A percentile compares a stretch with the other conserved stretches of the same genome.
These are phyloP conservation scores for Bruchidius siliquastri DNA, from an alignment of 2,888 invertebrate species.

Conservation along the genomic window DNA sequence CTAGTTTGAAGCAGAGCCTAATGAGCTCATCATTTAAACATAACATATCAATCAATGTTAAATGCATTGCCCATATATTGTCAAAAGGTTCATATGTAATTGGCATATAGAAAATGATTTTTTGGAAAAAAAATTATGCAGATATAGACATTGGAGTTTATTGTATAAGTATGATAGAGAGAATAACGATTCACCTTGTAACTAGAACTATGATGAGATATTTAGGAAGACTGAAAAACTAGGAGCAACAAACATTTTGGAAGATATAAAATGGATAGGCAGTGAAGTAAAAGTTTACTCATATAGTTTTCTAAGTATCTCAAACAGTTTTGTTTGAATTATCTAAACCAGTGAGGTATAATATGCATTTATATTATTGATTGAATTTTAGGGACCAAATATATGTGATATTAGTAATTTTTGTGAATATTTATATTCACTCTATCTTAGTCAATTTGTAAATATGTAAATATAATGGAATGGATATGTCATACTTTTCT, in stretches of 20 bases:
- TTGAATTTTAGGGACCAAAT: not conserved
- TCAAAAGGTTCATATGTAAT: too few relatives aligned
- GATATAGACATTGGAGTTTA: too few relatives aligned
- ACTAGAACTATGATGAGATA: not conserved
- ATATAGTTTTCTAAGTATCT: not conserved
- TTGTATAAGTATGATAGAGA: too few relatives aligned
- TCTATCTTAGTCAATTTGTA: not conserved
- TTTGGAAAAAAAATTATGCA: too few relatives aligned
- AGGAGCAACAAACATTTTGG: not conserved
- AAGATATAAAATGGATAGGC: too few relatives aligned
- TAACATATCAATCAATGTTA: too few relatives aligned
- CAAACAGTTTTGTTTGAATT: not conserved
- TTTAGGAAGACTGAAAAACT: not conserved
- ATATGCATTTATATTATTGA: not conserved
- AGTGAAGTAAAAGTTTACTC: not conserved
- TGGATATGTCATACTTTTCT: not conserved
- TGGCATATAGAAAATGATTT: too few relatives aligned
- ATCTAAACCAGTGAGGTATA: not conserved
- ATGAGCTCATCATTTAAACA: too few relatives aligned
- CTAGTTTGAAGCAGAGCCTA: too few relatives aligned
- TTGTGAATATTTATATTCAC: not conserved
- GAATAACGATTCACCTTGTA: too few relatives aligned
- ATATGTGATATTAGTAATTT: not conserved
- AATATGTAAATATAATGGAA: not conserved
- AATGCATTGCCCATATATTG: too few relatives aligned